Base-by-base conservation (phyloP, 1,140 invertebrate species). In the Drosophila suzukii region DNA sequence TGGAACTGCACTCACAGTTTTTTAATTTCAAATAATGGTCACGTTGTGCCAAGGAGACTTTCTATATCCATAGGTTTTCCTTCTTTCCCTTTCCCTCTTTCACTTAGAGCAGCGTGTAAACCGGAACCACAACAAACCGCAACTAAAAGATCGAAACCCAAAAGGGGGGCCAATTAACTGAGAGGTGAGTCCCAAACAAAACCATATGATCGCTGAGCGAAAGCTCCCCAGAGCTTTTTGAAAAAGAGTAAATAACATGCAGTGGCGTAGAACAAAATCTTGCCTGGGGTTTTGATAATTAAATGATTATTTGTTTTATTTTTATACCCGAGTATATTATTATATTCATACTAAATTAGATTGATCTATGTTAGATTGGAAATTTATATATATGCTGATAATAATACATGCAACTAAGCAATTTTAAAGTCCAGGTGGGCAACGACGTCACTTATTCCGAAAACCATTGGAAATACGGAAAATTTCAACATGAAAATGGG, bases 81-180 rank as follows among this genome's bases (percentile, higher is more conserved):
- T 41, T 57, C 60, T 15, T 12, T 27, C 11, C 6, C n/a, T 34
- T 24, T n/a, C 10, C n/a, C 20, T 20, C 20, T 20, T 20, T 20
- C 3, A 15, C n/a, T 57, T n/a, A 5, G 36, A 55, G 27, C 12
- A 49, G 13, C 27, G 60, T 66, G 15, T 36, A 44, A 59, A 34
- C 17, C 6, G 36, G 20, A 38, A 76, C 20, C 73, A 76, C 72
- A 76, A 76, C 72, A 75, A 65, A 46, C 62, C 8, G 32, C 30
- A 67, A 76, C 73, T 76, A 41, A 67, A 74, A 61, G 62, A 51
- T n/a, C 30, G 11, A 58, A 50, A 50, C 51, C 63, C 34, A 49
- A 66, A 46, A 66, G 10, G 13, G 43, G 20, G 32, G 4, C 50
- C 34, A 41, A 34, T 20, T 30, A 30, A 7, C 11, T 15, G 13